Base-by-base conservation (phyloP, 1,140 invertebrate genomes). In the Hyphantria cunea region DNA sequence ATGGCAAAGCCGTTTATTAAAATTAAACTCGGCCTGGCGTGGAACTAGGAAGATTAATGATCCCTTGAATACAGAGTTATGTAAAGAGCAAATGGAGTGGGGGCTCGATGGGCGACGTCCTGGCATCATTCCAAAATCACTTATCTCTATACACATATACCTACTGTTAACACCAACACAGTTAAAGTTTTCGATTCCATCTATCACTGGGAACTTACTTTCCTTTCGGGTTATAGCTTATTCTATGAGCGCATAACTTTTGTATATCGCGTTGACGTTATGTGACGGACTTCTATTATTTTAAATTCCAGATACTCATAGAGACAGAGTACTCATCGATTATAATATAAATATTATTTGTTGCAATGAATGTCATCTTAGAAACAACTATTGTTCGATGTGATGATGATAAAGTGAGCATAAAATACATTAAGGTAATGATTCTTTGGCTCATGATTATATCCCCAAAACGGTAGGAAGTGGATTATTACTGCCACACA, bases 41-140 rank as follows among this genome's bases (percentile, higher is more conserved):
- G 77, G 78, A 87, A 88, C 86, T 90, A 88, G 86, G 80, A 84
- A 90, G 86, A 90, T 90, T 88, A 88, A 89, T 89, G 85, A 86
- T 84, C 78, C 80, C 80, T 83, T 83, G 85, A 88, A 89, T 82
- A 85, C 86, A 76, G 78, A 89, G 85, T 88, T 89, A 89, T 89
- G 86, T 89, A 87, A 89, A 88, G 86, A 85, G 78, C 82, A 84
- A 85, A 86, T 83, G 82, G 84, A 86, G 82, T 85, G 78, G 81
- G 37, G 84, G 80, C 74, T 78, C 78, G 75, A 74, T 80, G 68
- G 67, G 77, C 74, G 74, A 80, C 76, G 78, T 81, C 81, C 86
- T 89, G 86, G 86, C 86, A 66, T 77, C 75, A 79, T 80, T 89
- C 86, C 86, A 89, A 85, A 82, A 82, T 88, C 84, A 88, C 84